Evolutionary conservation across 2,113 vertebrate species (phyloP).

Genomic region (Antechinus stuartii): DNA sequence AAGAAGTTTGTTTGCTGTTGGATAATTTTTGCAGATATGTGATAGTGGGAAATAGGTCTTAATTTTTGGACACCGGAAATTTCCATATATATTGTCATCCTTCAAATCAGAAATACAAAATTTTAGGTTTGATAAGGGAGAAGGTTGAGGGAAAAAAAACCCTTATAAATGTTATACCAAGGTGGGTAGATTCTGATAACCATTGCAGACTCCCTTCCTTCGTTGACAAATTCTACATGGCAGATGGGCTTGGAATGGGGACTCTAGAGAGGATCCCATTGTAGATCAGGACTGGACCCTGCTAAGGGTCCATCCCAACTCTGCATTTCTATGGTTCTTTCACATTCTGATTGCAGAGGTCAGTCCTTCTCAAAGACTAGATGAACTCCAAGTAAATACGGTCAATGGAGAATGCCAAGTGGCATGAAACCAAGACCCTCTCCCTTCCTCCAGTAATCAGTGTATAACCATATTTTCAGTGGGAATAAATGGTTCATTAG

Average conservation of each 20-base stretch:
- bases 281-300: background rate
- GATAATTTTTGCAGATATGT: background rate
- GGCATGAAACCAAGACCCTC: conserved; percentile 59
- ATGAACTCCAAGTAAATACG: conserved; percentile 66
- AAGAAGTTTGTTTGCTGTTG: background rate
- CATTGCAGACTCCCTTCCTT: background rate
- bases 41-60: background rate
- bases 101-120: background rate
- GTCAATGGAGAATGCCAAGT: conserved; percentile 52
- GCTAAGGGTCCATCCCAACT: background rate
- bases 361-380: conserved; percentile 47
- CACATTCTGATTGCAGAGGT: background rate
- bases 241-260: background rate
- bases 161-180: background rate
- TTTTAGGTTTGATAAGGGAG: background rate
- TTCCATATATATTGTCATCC: background rate
- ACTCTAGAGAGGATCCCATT: background rate
- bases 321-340: background rate
- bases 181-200: background rate
- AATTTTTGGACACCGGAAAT: background rate
- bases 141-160: background rate
- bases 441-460: conserved; percentile 54
- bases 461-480: conserved; percentile 62
- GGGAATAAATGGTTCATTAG: conserved; percentile 72
- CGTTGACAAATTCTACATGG: background rate